A percentile compares a stretch with the other conserved stretches of the same genome.
Evolutionary conservation across 2,797 vertebrate species (phyloP).

Genomic region (Macrochelys suwanniensis): DNA sequence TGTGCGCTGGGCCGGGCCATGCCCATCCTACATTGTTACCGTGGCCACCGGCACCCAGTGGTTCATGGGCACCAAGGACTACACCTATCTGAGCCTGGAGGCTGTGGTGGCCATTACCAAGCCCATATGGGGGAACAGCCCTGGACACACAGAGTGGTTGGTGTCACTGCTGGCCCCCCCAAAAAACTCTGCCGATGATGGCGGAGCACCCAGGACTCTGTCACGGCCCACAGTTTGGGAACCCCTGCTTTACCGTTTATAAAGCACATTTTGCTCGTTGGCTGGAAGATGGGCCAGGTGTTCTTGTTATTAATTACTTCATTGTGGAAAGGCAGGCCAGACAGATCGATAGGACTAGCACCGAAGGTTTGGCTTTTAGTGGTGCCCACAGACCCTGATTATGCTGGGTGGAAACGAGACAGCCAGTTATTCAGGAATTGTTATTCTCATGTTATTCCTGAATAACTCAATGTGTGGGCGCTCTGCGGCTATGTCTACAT

Average conservation of each 20-base stretch:
- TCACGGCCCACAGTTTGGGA: neutral
- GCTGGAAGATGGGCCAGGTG: neutral
- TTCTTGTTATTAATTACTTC: too few species aligned
- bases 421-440: neutral
- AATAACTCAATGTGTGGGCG: too few species aligned
- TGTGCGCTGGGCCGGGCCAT: slow-evolving; percentile 61
- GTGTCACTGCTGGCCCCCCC: neutral
- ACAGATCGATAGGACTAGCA: neutral
- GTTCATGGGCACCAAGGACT: slow-evolving; percentile 93
- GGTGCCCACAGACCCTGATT: neutral
- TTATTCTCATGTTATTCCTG: neutral
- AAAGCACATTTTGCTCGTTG: neutral
- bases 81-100: slow-evolving; percentile 90
- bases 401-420: neutral
- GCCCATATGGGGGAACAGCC: neutral
- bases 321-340: neutral
- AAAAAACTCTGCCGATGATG: neutral
- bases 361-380: neutral
- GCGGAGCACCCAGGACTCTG: neutral
- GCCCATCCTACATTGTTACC: slow-evolving; percentile 89
- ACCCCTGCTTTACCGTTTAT: neutral
- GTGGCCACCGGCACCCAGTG: slow-evolving; percentile 91
- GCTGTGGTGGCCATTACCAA: slow-evolving; percentile 76
- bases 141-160: neutral
- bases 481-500: too few species aligned